Percentiles rank a stretch among this genome's conserved stretches.
phyloP scores from a whole-genome alignment of 2,113 vertebrate species.

The Halichoeres trimaculatus region DNA sequence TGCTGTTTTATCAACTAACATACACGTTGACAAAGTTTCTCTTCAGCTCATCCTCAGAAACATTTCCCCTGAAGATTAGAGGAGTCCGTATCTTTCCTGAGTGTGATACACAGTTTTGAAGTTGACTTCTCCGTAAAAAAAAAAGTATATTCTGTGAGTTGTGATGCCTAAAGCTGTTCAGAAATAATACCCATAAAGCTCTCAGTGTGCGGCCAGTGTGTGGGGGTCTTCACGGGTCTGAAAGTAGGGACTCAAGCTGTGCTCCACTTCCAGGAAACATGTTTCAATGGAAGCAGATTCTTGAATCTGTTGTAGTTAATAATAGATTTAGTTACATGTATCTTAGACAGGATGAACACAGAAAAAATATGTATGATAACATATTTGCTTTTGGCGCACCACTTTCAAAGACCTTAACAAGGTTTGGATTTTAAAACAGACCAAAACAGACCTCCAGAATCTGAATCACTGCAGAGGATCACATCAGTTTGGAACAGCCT shows the following conservation, averaged over 20 bases:
- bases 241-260: background rate
- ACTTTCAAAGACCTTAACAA: no score
- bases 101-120: conserved; percentile 1
- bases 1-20: conserved; percentile 28
- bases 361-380: no score
- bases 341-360: no score
- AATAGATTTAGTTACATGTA: no score
- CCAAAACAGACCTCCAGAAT: no score
- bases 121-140: background rate
- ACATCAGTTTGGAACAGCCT: no score
- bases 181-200: background rate
- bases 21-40: background rate
- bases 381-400: no score
- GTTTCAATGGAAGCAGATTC: no score
- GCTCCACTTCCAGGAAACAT: background rate
- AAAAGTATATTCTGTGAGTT: background rate
- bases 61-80: background rate
- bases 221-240: background rate
- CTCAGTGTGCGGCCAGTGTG: background rate
- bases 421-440: no score
- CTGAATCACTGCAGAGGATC: no score
- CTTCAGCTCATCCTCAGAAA: background rate
- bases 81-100: background rate
- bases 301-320: no score
- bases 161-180: background rate